Evolutionary conservation across 2,888 invertebrate genomes (phyloP), one percentile per base, ranked within the genome.

Genomic region (Molanna angustata): DNA sequence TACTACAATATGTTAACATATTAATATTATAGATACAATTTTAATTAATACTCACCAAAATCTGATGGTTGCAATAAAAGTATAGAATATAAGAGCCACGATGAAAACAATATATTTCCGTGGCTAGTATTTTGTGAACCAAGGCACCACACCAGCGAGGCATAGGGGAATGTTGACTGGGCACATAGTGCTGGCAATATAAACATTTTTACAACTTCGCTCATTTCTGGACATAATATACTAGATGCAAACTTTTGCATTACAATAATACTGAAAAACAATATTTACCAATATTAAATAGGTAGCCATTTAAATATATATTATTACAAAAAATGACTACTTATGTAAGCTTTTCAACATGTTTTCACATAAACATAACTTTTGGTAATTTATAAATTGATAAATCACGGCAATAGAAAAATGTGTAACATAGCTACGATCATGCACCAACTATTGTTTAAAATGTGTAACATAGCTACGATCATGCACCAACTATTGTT

Each of bases 61-160:
- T 79, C 76, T 44, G 73, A 69, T 18, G 85, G 84, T 68, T 86
- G 87, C 56, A 90, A 68, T 0, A 79, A 74, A 16, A 90, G 71
- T 27, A 89, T 74, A 43, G 85, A 82, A 67, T 86, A 85, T 42
- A 89, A 73, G 49, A 90, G 68, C 79, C 82, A 83, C 2, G 82
- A 78, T 20, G 84, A 81, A 50, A 80, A 78, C 7, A 67, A 60
- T 37, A 78, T 69, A 53, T 76, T 74, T 46, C 76, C 76, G 44
- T 69, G 71, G 40, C 68, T 67, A 52, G 78, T 78, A 50, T 70
- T 69, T 46, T 62, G 59, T 4, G 69, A 64, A 22, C 75, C 70
- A 33, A 82, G 61, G 50, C 76, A 72, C 31, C 69, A 67, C 39
- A 82, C 61, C 1, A 83, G 65, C 19, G 75, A 64, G 1, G 73